These are phyloP conservation scores for Aplochiton taeniatus DNA, from an alignment of 2,797 vertebrate species.

Conservation along the genomic window DNA sequence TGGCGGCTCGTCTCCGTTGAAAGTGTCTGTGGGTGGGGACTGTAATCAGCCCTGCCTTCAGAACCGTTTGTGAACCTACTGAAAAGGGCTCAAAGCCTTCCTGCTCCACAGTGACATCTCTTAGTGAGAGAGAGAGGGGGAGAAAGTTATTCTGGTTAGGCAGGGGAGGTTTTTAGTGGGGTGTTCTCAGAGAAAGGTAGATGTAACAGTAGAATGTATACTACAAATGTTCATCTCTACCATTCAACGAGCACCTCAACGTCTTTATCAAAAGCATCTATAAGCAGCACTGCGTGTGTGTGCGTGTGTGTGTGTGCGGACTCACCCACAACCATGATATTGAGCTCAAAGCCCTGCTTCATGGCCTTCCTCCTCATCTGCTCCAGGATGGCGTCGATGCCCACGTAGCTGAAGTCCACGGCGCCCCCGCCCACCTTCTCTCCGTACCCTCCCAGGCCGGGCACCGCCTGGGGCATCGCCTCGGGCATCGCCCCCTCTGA, in stretches of 20 bases:
- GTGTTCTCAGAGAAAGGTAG: no score
- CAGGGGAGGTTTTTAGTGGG: no score
- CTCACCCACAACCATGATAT: conserved; percentile 98
- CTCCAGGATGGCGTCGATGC: conserved; percentile 96
- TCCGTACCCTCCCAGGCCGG: conserved; percentile 71
- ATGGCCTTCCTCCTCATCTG: conserved; percentile 98
- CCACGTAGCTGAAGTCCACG: conserved; percentile 92
- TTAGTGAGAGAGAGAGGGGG: no score
- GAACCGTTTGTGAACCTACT: no score
- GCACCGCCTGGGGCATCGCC: conserved; percentile 63
- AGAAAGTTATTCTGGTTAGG: no score
- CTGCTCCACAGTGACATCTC: no score
- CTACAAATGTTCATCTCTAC: no score
- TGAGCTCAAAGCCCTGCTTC: conserved; percentile 98
- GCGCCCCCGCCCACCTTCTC: conserved; percentile 42
- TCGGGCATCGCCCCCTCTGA: conserved; percentile 76
- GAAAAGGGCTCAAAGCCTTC: no score
- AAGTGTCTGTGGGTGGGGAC: background rate
- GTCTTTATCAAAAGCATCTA: no score
- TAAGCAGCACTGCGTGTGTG: background rate
- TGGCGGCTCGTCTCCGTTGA: conserved; percentile 15
- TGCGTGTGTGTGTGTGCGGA: conserved; percentile 5
- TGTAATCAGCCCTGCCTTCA: no score
- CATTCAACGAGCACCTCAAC: no score
- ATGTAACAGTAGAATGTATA: no score